These are phyloP conservation scores for Anabas testudineus DNA, from an alignment of 2,797 vertebrate species.

Conservation along the genomic window DNA sequence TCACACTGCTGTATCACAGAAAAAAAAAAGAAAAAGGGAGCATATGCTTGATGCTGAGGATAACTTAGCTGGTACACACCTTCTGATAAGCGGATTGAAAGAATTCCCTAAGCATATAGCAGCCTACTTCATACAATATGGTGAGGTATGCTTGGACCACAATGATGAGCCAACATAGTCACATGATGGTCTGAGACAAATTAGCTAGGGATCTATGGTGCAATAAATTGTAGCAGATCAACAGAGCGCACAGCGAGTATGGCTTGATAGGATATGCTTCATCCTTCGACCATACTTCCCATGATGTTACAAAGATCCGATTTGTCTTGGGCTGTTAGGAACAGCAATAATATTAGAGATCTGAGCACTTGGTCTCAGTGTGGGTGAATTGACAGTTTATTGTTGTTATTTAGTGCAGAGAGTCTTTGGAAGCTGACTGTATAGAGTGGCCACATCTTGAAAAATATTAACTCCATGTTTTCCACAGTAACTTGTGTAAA, in stretches of 20 bases:
- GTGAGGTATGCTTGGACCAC: slow-evolving; percentile 45
- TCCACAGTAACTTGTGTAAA: background rate
- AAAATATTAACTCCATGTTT: background rate
- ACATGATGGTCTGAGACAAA: slow-evolving; percentile 55
- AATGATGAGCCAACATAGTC: slow-evolving; percentile 43
- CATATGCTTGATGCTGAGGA: slow-evolving; percentile 62
- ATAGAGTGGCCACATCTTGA: background rate
- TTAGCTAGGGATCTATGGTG: slow-evolving; percentile 50
- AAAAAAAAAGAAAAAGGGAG: slow-evolving; percentile 14
- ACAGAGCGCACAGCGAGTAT: slow-evolving; percentile 11
- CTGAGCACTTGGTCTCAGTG: slow-evolving; percentile 14
- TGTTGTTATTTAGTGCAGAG: background rate
- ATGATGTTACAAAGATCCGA: slow-evolving; percentile 28
- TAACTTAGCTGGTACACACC: slow-evolving; percentile 62
- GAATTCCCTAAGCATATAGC: slow-evolving; percentile 58
- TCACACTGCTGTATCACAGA: slow-evolving; percentile 48
- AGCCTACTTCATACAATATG: slow-evolving; percentile 69
- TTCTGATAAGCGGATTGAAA: slow-evolving; percentile 59
- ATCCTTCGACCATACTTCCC: slow-evolving; percentile 30
- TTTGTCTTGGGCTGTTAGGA: slow-evolving; percentile 40
- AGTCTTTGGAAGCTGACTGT: background rate
- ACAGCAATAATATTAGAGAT: slow-evolving; percentile 5
- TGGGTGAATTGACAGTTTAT: background rate
- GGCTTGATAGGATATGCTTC: slow-evolving; percentile 49
- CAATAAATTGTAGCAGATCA: slow-evolving; percentile 47